phyloP scores from a whole-genome alignment of 2,797 vertebrate genomes.

The Hyperoplus immaculatus region DNA sequence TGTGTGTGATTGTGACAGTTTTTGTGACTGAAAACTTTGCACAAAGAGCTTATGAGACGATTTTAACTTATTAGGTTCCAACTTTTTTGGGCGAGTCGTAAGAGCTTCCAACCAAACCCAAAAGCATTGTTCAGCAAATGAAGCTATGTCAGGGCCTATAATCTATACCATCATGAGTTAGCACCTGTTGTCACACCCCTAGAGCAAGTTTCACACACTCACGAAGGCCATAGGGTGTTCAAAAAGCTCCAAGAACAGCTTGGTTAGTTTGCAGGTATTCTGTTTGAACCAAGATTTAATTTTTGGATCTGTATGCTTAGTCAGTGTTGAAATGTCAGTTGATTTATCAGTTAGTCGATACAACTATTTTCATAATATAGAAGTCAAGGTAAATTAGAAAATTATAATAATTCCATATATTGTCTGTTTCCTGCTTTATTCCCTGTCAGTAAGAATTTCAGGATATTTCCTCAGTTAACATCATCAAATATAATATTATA shows the following conservation, averaged over 20 bases:
- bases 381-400: neutral
- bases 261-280: neutral
- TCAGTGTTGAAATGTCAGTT: neutral
- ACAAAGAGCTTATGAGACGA: neutral
- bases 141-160: neutral
- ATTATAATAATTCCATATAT: neutral
- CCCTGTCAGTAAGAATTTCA: neutral
- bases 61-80: too few relatives aligned
- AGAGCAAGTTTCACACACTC: neutral
- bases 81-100: too few relatives aligned
- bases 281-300: neutral
- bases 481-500: neutral
- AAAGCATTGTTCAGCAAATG: neutral
- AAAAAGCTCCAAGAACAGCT: neutral
- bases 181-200: neutral
- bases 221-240: neutral
- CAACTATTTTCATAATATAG: neutral
- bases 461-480: neutral
- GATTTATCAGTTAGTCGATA: too few relatives aligned
- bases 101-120: neutral
- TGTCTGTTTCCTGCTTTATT: neutral
- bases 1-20: neutral
- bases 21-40: constrained; percentile 18
- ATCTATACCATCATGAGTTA: too few relatives aligned
- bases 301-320: neutral